Conservation (phyloP, 2,888 invertebrate species). For the Invenusta paracnida region DNA sequence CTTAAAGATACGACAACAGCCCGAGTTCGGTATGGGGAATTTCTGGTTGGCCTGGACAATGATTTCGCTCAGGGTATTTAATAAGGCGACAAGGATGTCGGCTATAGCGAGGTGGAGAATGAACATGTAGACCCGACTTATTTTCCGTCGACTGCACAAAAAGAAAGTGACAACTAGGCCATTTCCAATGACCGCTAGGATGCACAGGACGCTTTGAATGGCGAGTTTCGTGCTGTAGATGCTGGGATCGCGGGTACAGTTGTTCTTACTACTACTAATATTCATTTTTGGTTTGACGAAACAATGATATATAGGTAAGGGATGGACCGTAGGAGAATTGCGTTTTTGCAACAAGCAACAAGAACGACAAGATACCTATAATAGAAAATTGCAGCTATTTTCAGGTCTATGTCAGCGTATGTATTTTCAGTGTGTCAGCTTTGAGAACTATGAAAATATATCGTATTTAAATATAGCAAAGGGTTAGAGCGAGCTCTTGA, state of each 20-base stretch:
- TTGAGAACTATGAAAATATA: no score
- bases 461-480: no score
- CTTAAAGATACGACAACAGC: slow-evolving; percentile 49
- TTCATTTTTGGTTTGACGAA: no score
- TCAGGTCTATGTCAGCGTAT: no score
- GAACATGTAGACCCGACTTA: slow-evolving; percentile 50
- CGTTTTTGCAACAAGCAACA: no score
- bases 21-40: slow-evolving; percentile 45
- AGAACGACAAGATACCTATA: no score
- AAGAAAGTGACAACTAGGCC: background rate
- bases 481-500: no score
- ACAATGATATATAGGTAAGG: no score
- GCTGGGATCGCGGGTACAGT: background rate
- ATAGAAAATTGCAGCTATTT: no score
- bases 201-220: background rate
- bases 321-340: no score
- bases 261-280: no score
- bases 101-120: slow-evolving; percentile 51
- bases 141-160: slow-evolving; percentile 42
- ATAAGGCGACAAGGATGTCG: slow-evolving; percentile 49
- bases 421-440: no score
- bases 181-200: background rate
- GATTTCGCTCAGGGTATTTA: slow-evolving; percentile 50
- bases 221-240: background rate
- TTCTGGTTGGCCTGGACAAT: slow-evolving; percentile 48